A percentile compares a stretch with the other conserved stretches of the same genome.
Evolutionary conservation across 1,140 invertebrate genomes (phyloP).

Genomic region (Palaemon carinicauda): DNA sequence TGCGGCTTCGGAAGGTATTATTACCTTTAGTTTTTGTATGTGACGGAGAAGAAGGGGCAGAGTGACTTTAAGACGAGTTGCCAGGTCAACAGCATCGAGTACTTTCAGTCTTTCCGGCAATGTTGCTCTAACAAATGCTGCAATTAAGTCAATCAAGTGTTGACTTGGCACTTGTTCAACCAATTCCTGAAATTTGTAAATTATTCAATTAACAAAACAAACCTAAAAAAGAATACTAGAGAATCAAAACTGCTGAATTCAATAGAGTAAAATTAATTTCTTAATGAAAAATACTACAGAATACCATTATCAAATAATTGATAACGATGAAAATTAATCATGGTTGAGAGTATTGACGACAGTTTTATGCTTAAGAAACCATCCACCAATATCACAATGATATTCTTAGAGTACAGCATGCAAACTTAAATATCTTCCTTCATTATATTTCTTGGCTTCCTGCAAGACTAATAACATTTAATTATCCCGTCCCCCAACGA

Average conservation of each 20-base stretch:
- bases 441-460: no score
- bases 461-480: no score
- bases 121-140: constrained; percentile 66
- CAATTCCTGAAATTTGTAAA: constrained; percentile 63
- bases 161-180: constrained; percentile 66
- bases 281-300: no score
- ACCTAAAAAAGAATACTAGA: not conserved
- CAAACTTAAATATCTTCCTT: no score
- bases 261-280: not conserved
- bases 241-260: not conserved
- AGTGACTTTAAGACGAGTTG: constrained; percentile 67
- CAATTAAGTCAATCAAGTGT: constrained; percentile 67
- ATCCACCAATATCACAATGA: no score
- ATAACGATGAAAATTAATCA: no score
- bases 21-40: constrained; percentile 64
- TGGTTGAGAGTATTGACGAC: no score
- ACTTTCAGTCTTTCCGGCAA: constrained; percentile 68
- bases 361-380: no score
- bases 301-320: no score
- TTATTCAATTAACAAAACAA: not conserved
- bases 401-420: no score
- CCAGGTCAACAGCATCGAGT: constrained; percentile 67
- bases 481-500: no score
- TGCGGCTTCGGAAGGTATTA: no score
- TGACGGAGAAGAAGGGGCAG: constrained; percentile 68